Conservation (phyloP, 2,888 invertebrate genomes). For the Acholoe squamosa region DNA sequence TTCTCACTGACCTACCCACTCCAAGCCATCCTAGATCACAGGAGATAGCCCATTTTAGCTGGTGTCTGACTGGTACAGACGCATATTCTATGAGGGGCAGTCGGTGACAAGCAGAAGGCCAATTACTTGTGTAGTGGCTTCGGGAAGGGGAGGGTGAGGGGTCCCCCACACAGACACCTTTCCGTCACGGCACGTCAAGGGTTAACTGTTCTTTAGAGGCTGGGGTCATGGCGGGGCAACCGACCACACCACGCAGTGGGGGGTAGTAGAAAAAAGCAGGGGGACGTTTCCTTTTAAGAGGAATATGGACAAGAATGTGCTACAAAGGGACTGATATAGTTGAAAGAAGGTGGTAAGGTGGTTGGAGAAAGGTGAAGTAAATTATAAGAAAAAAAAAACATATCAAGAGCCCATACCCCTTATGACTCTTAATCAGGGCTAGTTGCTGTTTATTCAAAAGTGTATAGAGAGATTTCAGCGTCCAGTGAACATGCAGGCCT, state of each 20-base stretch:
- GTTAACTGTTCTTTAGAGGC: slow-evolving; percentile 41
- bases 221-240: not conserved
- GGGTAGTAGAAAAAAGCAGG: not conserved
- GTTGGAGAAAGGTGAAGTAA: no score
- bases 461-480: no score
- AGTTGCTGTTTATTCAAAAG: no score
- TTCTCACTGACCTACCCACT: no score
- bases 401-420: no score
- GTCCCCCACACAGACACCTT: not conserved
- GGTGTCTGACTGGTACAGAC: not conserved
- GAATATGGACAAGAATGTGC: no score
- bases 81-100: not conserved
- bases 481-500: no score
- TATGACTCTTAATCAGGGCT: no score
- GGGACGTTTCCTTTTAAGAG: not conserved
- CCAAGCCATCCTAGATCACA: not conserved
- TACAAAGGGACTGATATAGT: no score
- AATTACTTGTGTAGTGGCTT: not conserved
- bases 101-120: slow-evolving; percentile 14
- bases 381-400: no score
- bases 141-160: not conserved
- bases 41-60: not conserved
- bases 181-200: not conserved
- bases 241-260: not conserved
- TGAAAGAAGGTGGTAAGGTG: no score